Evolutionary conservation across 2,797 vertebrate species (phyloP).

Genomic region (Argya squamiceps): DNA sequence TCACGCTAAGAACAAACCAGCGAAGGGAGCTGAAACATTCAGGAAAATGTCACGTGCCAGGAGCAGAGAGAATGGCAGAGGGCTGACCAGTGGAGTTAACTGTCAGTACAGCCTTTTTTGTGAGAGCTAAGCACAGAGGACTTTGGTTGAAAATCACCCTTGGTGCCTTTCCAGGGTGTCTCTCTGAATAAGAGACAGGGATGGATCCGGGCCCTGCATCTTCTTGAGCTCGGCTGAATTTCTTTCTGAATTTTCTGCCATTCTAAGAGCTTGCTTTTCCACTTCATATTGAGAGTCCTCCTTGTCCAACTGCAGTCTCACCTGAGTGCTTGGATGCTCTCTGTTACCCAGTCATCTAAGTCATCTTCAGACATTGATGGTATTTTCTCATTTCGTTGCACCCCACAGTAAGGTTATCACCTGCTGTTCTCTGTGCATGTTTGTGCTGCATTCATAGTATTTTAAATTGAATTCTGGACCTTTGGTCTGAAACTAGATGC

Average conservation of each 20-base stretch:
- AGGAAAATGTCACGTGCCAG: not conserved
- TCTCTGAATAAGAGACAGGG: not conserved
- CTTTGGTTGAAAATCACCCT: not conserved
- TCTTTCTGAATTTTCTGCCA: not conserved
- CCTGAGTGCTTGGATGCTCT: not conserved
- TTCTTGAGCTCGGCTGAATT: not conserved
- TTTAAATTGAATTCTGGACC: conserved; percentile 24
- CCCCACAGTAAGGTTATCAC: not conserved
- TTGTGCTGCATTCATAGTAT: not conserved
- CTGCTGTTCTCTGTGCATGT: not conserved
- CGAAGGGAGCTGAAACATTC: not conserved
- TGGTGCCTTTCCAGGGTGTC: not conserved
- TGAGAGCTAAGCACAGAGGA: not conserved
- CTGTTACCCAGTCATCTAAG: not conserved
- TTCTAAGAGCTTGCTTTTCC: not conserved
- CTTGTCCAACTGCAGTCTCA: not conserved
- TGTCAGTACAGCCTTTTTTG: not conserved
- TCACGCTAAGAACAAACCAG: not conserved
- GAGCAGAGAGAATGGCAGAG: not conserved
- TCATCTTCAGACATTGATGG: accelerated
- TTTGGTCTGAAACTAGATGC: not conserved
- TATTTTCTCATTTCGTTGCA: not conserved
- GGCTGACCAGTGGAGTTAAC: not conserved
- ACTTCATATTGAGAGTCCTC: not conserved
- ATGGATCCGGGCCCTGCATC: not conserved